Conservation (phyloP, 2,888 invertebrate genomes). For the Dynastes grantii region DNA sequence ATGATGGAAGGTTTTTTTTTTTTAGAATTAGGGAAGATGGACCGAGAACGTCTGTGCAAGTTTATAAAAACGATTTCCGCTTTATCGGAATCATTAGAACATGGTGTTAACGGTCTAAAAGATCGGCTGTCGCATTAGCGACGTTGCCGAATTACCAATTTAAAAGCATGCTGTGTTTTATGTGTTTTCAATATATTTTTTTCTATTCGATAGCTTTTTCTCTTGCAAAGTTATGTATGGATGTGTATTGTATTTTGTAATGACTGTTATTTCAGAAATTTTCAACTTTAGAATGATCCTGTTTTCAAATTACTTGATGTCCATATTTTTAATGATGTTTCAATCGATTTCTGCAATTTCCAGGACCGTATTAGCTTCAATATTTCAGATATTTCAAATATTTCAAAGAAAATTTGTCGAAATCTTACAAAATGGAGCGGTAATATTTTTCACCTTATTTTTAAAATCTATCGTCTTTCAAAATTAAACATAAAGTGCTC, state of each 20-base stretch:
- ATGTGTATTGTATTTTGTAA: neutral
- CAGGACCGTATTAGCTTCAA: no score
- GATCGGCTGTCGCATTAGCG: neutral
- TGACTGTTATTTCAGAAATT: slow-evolving; percentile 34
- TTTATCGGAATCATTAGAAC: slow-evolving; percentile 6
- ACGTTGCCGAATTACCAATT: neutral
- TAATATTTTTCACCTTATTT: no score
- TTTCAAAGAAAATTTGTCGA: no score
- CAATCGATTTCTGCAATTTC: no score
- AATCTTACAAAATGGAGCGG: no score
- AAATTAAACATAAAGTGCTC: no score
- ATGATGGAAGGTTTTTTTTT: no score
- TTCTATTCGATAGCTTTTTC: no score
- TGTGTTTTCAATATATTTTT: neutral
- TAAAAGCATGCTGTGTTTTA: neutral
- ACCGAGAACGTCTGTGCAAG: slow-evolving; percentile 26
- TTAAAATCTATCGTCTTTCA: no score
- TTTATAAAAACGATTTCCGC: slow-evolving; percentile 25
- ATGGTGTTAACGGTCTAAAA: neutral
- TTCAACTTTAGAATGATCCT: neutral
- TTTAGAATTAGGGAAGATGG: neutral
- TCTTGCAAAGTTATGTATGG: no score
- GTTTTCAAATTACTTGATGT: neutral
- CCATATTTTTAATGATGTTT: neutral
- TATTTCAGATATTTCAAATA: no score